A percentile compares a stretch with the other conserved stretches of the same genome.
Conservation (phyloP, 1,140 invertebrate genomes). For the Stenopsyche tienmushanensis region DNA sequence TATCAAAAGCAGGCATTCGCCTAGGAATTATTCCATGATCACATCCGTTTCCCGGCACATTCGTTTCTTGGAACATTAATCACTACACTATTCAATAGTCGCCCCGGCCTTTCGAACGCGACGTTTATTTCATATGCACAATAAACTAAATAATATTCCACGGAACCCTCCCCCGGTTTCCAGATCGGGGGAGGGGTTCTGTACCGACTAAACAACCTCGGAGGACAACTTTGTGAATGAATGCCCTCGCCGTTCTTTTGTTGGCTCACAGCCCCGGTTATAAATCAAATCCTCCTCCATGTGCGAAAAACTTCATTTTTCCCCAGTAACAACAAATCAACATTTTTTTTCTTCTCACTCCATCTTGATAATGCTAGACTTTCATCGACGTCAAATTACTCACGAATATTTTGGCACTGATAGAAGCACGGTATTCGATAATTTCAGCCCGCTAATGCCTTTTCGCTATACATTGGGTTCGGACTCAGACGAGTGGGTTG, state of each 20-base stretch:
- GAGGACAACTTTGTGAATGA: not conserved
- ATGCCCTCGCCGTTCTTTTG: constrained; percentile 1
- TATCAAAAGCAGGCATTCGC: too few relatives aligned
- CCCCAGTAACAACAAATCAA: too few relatives aligned
- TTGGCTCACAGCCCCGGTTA: constrained; percentile 2
- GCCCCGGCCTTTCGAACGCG: not conserved
- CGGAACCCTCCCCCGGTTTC: not conserved
- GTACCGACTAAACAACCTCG: too few relatives aligned
- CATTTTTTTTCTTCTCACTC: constrained; percentile 10
- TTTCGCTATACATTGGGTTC: too few relatives aligned
- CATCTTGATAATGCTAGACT: constrained; percentile 32
- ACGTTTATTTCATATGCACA: constrained; percentile 11
- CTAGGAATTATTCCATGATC: not conserved
- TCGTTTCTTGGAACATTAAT: not conserved
- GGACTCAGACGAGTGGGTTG: too few relatives aligned
- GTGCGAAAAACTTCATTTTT: constrained; percentile 32
- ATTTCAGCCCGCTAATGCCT: constrained; percentile 29
- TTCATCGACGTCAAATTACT: constrained; percentile 34
- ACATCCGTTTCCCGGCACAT: not conserved
- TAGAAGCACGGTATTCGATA: constrained; percentile 36
- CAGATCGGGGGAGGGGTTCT: not conserved
- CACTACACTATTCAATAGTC: constrained; percentile 4
- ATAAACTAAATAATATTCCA: constrained; percentile 8
- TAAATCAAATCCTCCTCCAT: constrained; percentile 28
- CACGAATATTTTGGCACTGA: constrained; percentile 29